Evolutionary conservation across 2,888 invertebrate genomes (phyloP).

Genomic region (Philopedon plagiatum): DNA sequence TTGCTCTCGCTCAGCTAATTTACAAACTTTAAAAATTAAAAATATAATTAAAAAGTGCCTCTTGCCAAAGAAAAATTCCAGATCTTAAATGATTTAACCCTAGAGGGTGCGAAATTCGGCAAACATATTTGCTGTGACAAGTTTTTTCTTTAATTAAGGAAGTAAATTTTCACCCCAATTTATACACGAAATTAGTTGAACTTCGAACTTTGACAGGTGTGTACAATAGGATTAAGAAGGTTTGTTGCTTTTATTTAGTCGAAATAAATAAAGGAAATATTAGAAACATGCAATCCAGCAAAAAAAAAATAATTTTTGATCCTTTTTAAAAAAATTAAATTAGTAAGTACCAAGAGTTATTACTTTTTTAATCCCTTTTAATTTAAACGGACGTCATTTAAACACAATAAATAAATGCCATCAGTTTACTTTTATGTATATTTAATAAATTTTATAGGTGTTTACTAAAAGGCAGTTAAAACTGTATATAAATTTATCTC

Average conservation of each 20-base stretch:
- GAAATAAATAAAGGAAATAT: background rate
- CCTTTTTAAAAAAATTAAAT: no score
- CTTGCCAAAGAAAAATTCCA: slow-evolving; percentile 4
- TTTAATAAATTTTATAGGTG: background rate
- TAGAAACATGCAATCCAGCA: no score
- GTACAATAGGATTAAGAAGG: background rate
- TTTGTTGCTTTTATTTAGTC: background rate
- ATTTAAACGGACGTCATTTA: no score
- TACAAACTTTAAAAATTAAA: slow-evolving; percentile 19
- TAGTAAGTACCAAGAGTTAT: no score
- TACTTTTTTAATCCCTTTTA: no score
- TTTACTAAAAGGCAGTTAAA: background rate
- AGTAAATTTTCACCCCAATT: slow-evolving; percentile 20
- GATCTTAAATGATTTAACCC: slow-evolving; percentile 16
- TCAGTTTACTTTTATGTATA: slow-evolving; percentile 50
- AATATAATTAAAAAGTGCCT: slow-evolving; percentile 8
- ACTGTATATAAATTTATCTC: background rate
- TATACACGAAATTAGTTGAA: slow-evolving; percentile 10
- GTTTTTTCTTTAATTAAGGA: slow-evolving; percentile 24
- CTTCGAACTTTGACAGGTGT: slow-evolving; percentile 9
- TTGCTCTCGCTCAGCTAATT: background rate
- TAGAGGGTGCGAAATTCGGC: slow-evolving; percentile 3
- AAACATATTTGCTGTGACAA: slow-evolving; percentile 13
- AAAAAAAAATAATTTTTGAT: no score
- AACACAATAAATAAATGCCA: no score